phyloP scores from a whole-genome alignment of 2,113 vertebrate species.

The Galeopterus variegatus region DNA sequence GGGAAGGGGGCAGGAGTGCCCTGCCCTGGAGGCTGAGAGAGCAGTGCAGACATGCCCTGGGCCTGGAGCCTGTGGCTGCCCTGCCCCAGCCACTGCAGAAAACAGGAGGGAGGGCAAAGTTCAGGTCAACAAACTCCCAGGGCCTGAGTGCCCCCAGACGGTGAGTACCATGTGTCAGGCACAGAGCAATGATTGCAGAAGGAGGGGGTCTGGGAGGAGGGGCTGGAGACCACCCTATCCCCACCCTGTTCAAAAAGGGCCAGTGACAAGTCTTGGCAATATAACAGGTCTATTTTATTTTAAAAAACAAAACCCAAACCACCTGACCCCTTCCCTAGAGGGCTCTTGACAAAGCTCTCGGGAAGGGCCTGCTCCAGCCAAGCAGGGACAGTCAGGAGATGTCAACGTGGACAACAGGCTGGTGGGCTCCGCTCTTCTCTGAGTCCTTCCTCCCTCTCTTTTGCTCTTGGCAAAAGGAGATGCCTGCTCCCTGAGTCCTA shows the following conservation, averaged over 20 bases:
- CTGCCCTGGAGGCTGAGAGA: background rate
- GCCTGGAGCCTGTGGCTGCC: background rate
- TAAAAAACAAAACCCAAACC: slow-evolving; percentile 75
- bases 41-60: background rate
- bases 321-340: slow-evolving; percentile 16
- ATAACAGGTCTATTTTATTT: slow-evolving; percentile 85
- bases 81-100: background rate
- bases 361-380: background rate
- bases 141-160: background rate
- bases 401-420: background rate
- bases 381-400: background rate
- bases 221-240: too few species aligned
- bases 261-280: slow-evolving; percentile 74
- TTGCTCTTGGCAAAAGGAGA: background rate
- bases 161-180: background rate
- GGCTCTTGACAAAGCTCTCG: background rate
- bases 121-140: background rate
- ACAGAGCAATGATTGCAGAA: background rate
- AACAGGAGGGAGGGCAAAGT: background rate
- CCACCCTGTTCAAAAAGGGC: background rate
- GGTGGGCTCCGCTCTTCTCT: background rate
- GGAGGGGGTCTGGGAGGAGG: background rate
- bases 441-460: background rate
- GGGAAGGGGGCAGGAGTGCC: background rate
- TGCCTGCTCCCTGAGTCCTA: background rate